Percentiles rank a stretch among this genome's conserved stretches.
Evolutionary conservation across 2,888 invertebrate species (phyloP).

Genomic region (Drosophila demipolita): DNA sequence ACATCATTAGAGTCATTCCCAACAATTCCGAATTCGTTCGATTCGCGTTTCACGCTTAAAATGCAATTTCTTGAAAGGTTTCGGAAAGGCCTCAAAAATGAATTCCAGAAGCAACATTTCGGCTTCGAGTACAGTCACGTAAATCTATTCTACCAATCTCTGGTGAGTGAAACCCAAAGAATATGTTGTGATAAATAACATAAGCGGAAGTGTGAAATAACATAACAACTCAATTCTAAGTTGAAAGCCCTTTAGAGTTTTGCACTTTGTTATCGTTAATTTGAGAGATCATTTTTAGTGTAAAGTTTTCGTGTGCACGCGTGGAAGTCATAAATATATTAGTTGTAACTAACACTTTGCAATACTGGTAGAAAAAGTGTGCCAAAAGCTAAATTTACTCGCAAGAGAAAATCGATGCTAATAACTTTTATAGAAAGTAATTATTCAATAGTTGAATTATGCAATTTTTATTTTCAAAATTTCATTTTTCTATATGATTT

Average conservation of each 20-base stretch:
- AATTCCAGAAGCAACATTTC: conserved; percentile 80
- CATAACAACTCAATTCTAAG: neutral
- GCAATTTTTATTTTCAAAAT: neutral
- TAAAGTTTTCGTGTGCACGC: conserved; percentile 19
- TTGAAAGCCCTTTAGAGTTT: conserved; percentile 5
- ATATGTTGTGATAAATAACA: neutral
- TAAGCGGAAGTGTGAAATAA: neutral
- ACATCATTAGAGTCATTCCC: neutral
- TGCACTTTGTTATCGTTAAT: neutral
- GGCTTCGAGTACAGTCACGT: conserved; percentile 79
- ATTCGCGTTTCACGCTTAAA: conserved; percentile 2
- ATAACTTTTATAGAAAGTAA: neutral
- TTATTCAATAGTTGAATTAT: neutral
- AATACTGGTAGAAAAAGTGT: neutral
- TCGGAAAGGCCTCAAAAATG: conserved; percentile 73
- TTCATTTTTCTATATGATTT: neutral
- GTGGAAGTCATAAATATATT: conserved; percentile 22
- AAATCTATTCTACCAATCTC: conserved; percentile 83
- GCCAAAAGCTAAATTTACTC: conserved; percentile 31
- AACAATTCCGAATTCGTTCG: neutral
- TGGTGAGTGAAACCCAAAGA: conserved; percentile 71
- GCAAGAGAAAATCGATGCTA: neutral
- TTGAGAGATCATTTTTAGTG: conserved; percentile 28
- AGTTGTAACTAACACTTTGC: conserved; percentile 10
- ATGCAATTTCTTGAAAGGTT: conserved; percentile 81